Evolutionary conservation across 2,888 invertebrate genomes (phyloP), one percentile per base, ranked within the genome.

Genomic region (Hemaris fuciformis): DNA sequence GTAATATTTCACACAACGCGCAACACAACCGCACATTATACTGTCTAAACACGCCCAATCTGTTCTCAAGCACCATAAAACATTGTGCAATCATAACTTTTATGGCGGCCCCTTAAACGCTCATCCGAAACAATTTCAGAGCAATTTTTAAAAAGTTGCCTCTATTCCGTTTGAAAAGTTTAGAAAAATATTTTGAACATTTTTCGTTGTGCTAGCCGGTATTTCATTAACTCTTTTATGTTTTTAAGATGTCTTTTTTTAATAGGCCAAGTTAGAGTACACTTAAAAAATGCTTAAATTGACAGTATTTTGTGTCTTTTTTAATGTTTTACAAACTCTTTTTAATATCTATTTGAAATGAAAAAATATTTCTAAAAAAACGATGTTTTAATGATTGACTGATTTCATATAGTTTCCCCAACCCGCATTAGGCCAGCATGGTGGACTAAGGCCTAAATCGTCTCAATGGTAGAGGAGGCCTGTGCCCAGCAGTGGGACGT

Each of bases 81-180:
- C 31, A 53, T 31, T 38, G 38, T n/a, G n/a, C n/a, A n/a, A 75
- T 72, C 65, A 68, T 71, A 70, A 68, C 68, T 65, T 79, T 77
- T 74, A 76, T 60, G 64, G 65, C 64, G 22, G 60, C 63, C 64
- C 65, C 68, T 80, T 77, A 76, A 77, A 80, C 75, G 73, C 70
- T 73, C 75, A 66, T 75, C 61, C 61, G 22, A 73, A 79, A 77
- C 75, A 77, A 76, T 76, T 69, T 71, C 65, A 64, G 66, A 70
- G 53, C 53, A 31, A 31, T 31, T 31, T 25, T 27, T 53, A 48
- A 53, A 53, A 31, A 27, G 27, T 48, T 48, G 25, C 22, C 45
- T 23, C 10, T 53, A 45, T 45, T 20, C 23, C 22, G 22, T 53
- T 53, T 8, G 7, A 53, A 31, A 53, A 53, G 53, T 53, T 53